A percentile compares a stretch with the other conserved stretches of the same genome.
These are phyloP conservation scores for Psophia crepitans DNA, from an alignment of 2,113 vertebrate genomes.

Conservation along the genomic window DNA sequence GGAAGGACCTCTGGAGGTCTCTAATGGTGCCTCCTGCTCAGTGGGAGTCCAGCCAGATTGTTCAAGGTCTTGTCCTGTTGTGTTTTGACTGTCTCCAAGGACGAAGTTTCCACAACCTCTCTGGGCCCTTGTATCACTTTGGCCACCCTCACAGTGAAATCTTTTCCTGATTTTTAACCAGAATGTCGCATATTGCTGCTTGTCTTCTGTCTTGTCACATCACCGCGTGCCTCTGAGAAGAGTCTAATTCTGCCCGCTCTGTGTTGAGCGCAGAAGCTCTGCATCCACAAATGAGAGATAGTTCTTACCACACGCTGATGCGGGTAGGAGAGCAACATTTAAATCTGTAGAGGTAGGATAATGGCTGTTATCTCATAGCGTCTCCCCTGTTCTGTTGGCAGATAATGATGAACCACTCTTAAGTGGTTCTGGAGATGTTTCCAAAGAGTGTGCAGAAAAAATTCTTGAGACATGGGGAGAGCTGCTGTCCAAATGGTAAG, in stretches of 20 bases:
- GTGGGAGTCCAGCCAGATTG: background rate
- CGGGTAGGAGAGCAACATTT: background rate
- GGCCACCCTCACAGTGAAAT: background rate
- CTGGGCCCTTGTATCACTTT: background rate
- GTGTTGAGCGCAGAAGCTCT: background rate
- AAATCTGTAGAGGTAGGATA: background rate
- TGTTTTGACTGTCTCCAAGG: background rate
- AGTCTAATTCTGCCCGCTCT: background rate
- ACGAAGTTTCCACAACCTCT: background rate
- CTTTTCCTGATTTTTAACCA: background rate
- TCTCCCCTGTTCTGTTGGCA: slow-evolving; percentile 64
- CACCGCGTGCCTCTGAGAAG: fast-evolving
- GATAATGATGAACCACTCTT: slow-evolving; percentile 97
- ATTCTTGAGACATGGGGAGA: slow-evolving; percentile 99
- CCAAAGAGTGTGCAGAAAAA: slow-evolving; percentile 98
- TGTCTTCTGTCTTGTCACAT: background rate
- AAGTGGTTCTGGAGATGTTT: slow-evolving; percentile 97
- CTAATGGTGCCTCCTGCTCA: background rate
- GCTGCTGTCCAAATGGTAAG: slow-evolving; percentile 95
- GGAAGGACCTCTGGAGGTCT: background rate
- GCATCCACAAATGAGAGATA: background rate
- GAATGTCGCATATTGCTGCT: background rate
- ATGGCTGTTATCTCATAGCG: background rate
- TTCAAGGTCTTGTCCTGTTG: background rate
- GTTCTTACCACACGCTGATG: background rate